Evolutionary conservation across 2,797 vertebrate genomes (phyloP).

Genomic region (Rhinophrynus dorsalis): DNA sequence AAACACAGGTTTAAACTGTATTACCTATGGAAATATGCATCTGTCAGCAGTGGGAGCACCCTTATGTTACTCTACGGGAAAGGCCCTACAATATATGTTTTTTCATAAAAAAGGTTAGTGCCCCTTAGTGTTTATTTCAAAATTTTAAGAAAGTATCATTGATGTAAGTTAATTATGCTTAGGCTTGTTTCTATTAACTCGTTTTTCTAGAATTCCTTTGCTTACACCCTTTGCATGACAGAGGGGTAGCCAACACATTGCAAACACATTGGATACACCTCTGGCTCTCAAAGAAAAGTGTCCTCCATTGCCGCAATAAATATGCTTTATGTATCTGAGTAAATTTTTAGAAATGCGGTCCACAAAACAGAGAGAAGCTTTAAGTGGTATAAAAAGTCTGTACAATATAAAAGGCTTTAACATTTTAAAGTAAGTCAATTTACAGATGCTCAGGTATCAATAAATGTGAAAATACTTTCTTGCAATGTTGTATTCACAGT

Average conservation of each 20-base stretch:
- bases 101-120: too few species aligned
- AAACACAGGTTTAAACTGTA: too few species aligned
- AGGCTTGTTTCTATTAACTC: too few species aligned
- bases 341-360: conserved; percentile 25
- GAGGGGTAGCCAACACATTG: too few species aligned
- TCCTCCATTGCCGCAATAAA: conserved; percentile 34
- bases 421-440: conserved; percentile 26
- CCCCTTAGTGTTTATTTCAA: too few species aligned
- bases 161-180: too few species aligned
- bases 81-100: too few species aligned
- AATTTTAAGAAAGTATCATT: too few species aligned
- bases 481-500: neutral
- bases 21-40: too few species aligned
- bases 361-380: conserved; percentile 16
- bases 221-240: conserved; percentile 17
- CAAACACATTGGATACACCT: too few species aligned
- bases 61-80: too few species aligned
- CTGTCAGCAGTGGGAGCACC: too few species aligned
- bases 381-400: conserved; percentile 26
- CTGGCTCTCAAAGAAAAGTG: conserved; percentile 18
- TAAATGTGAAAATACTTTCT: neutral
- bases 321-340: conserved; percentile 32
- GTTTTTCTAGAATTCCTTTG: conserved; percentile 8
- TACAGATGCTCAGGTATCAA: conserved; percentile 10
- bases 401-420: conserved; percentile 36